A percentile compares a stretch with the other conserved stretches of the same genome.
These are phyloP conservation scores for Copsychus sechellarum DNA, from an alignment of 2,113 vertebrate species.

Conservation along the genomic window DNA sequence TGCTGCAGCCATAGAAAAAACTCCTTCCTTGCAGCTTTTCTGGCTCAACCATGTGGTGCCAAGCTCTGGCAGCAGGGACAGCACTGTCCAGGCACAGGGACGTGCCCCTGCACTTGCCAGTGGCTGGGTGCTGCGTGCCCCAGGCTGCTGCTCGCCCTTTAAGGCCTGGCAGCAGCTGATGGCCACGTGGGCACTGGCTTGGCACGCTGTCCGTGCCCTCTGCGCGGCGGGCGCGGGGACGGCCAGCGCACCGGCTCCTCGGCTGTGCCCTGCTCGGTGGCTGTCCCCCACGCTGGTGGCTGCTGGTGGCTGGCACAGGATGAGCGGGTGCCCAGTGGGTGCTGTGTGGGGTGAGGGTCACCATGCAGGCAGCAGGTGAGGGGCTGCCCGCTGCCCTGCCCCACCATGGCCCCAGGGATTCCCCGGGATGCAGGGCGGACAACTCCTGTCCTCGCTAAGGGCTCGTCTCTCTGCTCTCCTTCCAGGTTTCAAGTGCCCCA, in stretches of 20 bases:
- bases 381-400: not conserved
- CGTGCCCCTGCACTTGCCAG: not conserved
- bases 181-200: slow-evolving; percentile 45
- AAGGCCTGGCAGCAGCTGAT: slow-evolving; percentile 44
- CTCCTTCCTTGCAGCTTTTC: not conserved
- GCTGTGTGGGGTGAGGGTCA: slow-evolving; percentile 10
- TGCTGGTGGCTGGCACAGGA: not conserved
- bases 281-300: not conserved
- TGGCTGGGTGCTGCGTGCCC: not conserved
- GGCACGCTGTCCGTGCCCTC: slow-evolving; percentile 1
- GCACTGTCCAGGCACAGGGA: not conserved
- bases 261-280: not conserved
- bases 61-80: not conserved
- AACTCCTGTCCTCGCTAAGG: not conserved
- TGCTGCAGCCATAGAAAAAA: not conserved
- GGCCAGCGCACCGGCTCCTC: accelerated
- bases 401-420: not conserved
- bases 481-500: slow-evolving; percentile 98
- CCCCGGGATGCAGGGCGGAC: accelerated
- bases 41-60: accelerated
- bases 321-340: not conserved
- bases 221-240: not conserved
- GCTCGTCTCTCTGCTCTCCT: not conserved
- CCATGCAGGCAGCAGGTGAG: slow-evolving; percentile 59
- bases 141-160: slow-evolving; percentile 46